A percentile compares a stretch with the other conserved stretches of the same genome.
Conservation (phyloP, 37 sponge, comb jelly and placozoan species). For the Halichondria panicea region DNA sequence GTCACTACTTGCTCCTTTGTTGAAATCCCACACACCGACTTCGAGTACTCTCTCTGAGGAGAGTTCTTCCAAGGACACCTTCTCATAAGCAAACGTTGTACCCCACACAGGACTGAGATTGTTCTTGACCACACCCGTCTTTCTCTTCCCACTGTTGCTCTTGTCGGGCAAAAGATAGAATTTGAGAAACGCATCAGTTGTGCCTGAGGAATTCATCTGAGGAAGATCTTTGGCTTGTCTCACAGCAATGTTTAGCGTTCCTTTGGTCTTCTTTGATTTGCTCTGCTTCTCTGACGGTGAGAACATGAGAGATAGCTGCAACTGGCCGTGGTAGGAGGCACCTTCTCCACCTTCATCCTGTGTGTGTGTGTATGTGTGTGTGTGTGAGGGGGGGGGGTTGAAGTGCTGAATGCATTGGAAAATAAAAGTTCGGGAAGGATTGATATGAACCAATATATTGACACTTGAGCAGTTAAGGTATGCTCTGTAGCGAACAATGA, state of each 20-base stretch:
- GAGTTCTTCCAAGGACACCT: conserved; percentile 47
- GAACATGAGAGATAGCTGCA: conserved; percentile 28
- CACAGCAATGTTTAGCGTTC: conserved; percentile 30
- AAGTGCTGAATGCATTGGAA: too few relatives aligned
- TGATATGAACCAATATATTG: not conserved
- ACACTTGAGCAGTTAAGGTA: not conserved
- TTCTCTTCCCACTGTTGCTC: conserved; percentile 49
- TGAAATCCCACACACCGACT: conserved; percentile 60
- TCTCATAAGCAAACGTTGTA: conserved; percentile 38
- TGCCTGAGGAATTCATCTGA: not conserved
- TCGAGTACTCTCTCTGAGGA: conserved; percentile 40
- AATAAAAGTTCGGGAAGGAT: too few relatives aligned
- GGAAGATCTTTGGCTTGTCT: conserved; percentile 51
- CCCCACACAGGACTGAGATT: conserved; percentile 59
- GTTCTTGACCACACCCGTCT: conserved; percentile 49
- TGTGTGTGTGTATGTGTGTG: too few relatives aligned
- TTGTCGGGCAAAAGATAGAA: conserved; percentile 53
- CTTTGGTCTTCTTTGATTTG: conserved; percentile 3
- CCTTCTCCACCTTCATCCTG: conserved; percentile 1
- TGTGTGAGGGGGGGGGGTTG: too few relatives aligned
- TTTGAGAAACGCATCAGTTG: conserved; percentile 17
- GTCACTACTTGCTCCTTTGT: conserved; percentile 16
- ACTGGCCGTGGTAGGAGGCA: conserved; percentile 1
- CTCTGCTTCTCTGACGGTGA: not conserved
- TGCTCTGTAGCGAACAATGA: not conserved